phyloP scores from a whole-genome alignment of 2,113 vertebrate genomes.

The Calonectris borealis region DNA sequence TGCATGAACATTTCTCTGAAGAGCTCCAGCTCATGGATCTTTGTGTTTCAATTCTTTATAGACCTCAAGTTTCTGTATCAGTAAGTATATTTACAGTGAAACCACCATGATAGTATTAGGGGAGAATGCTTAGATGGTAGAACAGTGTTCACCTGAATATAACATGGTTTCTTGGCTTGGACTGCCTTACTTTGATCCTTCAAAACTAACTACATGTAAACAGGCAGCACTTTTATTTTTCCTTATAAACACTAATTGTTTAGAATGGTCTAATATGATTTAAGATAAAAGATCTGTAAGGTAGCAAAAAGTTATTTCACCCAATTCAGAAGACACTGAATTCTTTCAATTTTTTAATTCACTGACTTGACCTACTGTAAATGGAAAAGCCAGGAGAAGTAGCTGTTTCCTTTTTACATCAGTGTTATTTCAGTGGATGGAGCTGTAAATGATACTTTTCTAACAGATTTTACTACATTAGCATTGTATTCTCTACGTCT shows the following conservation, averaged over 20 bases:
- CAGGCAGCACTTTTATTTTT: background rate
- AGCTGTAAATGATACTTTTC: background rate
- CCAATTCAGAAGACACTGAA: background rate
- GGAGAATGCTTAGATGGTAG: background rate
- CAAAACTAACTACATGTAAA: background rate
- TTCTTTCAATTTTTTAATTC: background rate
- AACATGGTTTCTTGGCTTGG: background rate
- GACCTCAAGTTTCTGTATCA: background rate
- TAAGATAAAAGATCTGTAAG: background rate
- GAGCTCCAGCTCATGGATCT: background rate
- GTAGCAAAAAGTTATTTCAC: background rate
- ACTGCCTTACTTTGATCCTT: background rate
- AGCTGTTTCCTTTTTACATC: background rate
- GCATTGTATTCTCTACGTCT: background rate
- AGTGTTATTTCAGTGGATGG: background rate
- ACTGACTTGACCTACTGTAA: background rate
- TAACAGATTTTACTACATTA: background rate
- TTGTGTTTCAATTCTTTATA: background rate
- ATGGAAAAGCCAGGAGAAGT: background rate
- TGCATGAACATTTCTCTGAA: background rate
- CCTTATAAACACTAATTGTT: background rate
- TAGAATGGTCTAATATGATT: background rate
- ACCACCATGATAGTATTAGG: background rate
- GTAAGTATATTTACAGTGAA: background rate
- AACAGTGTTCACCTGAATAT: background rate